phyloP scores from a whole-genome alignment of 2,888 invertebrate genomes.

The Caenorhabditis sulstoni region DNA sequence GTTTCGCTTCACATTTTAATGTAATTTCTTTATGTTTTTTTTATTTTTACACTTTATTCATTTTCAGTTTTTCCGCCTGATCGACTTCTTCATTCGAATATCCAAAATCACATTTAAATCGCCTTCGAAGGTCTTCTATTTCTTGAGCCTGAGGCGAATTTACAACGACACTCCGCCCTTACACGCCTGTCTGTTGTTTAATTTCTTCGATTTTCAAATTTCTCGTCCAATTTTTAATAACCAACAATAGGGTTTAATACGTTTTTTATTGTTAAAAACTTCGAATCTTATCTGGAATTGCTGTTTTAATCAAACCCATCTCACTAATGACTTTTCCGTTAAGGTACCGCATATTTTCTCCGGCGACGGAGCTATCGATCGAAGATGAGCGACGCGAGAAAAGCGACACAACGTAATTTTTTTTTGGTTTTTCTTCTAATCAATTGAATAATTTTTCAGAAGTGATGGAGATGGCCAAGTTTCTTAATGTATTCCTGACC shows the following conservation, averaged over 20 bases:
- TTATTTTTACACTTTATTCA: too few relatives aligned
- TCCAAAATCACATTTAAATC: too few relatives aligned
- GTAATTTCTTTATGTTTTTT: neutral
- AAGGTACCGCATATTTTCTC: neutral
- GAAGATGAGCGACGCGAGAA: conserved; percentile 37
- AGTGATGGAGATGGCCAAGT: conserved; percentile 45
- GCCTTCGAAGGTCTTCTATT: too few relatives aligned
- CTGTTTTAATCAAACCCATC: neutral
- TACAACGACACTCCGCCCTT: conserved; percentile 32
- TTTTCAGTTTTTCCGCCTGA: too few relatives aligned
- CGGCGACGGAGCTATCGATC: neutral
- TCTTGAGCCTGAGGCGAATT: too few relatives aligned
- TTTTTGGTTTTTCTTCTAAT: neutral
- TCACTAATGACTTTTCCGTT: neutral
- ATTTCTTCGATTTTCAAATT: conserved; percentile 5
- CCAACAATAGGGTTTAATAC: neutral
- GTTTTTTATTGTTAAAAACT: neutral
- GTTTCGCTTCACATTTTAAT: too few relatives aligned
- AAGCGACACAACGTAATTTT: conserved; percentile 33
- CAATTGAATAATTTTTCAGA: conserved; percentile 25
- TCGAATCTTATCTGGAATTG: neutral
- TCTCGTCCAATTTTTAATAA: neutral
- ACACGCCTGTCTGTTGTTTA: conserved; percentile 7
- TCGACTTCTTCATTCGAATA: too few relatives aligned
- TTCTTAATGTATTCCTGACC: conserved; percentile 43